Base-by-base conservation (phyloP, 2,888 invertebrate genomes). In the Cephus sareptanus region DNA sequence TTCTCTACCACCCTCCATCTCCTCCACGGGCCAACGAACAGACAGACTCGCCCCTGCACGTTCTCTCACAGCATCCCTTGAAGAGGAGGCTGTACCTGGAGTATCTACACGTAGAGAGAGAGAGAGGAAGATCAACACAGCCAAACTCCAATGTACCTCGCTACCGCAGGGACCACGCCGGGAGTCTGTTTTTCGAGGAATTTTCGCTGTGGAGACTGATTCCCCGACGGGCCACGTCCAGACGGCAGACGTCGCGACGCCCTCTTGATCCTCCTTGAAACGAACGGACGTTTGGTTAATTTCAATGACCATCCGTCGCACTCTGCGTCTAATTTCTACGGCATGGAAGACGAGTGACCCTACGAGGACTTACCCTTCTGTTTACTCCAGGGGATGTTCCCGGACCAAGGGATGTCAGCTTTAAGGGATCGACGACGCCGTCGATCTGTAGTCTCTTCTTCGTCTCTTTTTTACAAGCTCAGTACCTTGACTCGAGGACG, bases 181-280 rank as follows among this genome's bases (percentile, higher is more conserved):
- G 79, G 85, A 86, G 86, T 89, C 86, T 86, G 86, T 87, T 89
- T 89, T 87, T 84, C 84, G 81, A 83, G 83, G 83, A 88, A 89
- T 90, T 89, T 88, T 84, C 85, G 83, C 85, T 86, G 87, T 85
- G 87, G 86, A 82, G 87, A 87, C 85, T 89, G 88, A 89, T 89
- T 90, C 89, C 88, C 87, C 87, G 84, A 81, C 81, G 87, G 87
- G 85, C 86, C 83, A 79, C 80, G 82, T 82, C 79, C 77, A 80
- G 80, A 31, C 31, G 71, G 13, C 71, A 71, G 71, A 71, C 71
- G 71, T 33, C 33, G 71, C 71, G 71, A 33, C 71, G 71, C 9
- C 71, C 9, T 56, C 23, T 15, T 23, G 23, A 1, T 56, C 40
- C 23, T 56, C 40, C 31, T 30, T 4, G 71, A 71, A 33, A 71